Percentiles rank a stretch among this genome's conserved stretches.
phyloP scores from a whole-genome alignment of 2,797 vertebrate genomes.

The Podarcis siculus region DNA sequence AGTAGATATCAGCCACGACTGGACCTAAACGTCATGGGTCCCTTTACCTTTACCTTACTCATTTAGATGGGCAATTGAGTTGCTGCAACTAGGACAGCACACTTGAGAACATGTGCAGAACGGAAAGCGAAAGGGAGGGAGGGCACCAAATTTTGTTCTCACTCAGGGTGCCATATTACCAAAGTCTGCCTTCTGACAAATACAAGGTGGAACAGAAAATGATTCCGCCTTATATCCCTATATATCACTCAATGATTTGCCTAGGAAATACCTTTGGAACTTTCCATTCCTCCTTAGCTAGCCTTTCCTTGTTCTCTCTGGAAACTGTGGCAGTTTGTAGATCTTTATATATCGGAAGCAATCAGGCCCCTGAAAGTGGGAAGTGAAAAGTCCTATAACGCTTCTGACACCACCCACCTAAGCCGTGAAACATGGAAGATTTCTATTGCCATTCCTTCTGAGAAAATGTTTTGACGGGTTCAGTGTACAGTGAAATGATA shows the following conservation, averaged over 20 bases:
- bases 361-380: constrained; percentile 42
- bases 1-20: too few species aligned
- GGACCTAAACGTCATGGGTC: too few species aligned
- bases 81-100: too few species aligned
- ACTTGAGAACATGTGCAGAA: too few species aligned
- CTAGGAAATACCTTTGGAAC: neutral
- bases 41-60: too few species aligned
- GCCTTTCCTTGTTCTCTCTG: constrained; percentile 1
- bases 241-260: neutral
- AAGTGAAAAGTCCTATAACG: constrained; percentile 63
- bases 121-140: too few species aligned
- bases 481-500: constrained; percentile 74
- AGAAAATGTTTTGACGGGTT: constrained; percentile 81
- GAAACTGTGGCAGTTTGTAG: constrained; percentile 10
- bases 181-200: too few species aligned
- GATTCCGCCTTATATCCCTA: too few species aligned
- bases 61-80: too few species aligned
- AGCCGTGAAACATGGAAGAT: constrained; percentile 70
- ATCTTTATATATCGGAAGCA: constrained; percentile 35
- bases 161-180: too few species aligned
- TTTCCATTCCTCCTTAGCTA: neutral
- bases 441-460: constrained; percentile 71
- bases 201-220: too few species aligned
- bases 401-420: constrained; percentile 65
- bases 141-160: too few species aligned